A percentile compares a stretch with the other conserved stretches of the same genome.
phyloP scores from a whole-genome alignment of 2,797 vertebrate genomes.

The Premnoplex brunnescens region DNA sequence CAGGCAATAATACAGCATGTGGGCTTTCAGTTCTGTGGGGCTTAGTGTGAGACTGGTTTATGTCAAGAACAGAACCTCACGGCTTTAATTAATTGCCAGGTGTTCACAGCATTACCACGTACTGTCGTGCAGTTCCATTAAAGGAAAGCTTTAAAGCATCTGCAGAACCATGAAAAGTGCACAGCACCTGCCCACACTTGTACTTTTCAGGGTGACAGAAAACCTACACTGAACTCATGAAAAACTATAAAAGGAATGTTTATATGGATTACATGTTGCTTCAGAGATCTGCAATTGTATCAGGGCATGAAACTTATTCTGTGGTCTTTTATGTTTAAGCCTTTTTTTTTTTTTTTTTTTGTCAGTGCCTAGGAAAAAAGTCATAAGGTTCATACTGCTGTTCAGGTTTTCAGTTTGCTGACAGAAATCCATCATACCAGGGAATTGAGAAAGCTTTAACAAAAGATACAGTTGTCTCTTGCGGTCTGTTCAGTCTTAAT shows the following conservation, averaged over 20 bases:
- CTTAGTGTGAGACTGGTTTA: conserved; percentile 1
- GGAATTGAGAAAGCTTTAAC: background rate
- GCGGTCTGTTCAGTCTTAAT: background rate
- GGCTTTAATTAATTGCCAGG: conserved; percentile 51
- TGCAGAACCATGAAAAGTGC: conserved; percentile 9
- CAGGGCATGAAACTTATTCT: background rate
- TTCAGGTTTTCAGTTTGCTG: background rate
- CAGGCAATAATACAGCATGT: background rate
- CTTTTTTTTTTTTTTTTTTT: background rate
- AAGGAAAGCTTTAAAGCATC: conserved; percentile 38
- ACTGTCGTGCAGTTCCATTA: conserved; percentile 18
- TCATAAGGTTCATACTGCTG: background rate
- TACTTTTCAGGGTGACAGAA: conserved; percentile 35
- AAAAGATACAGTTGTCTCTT: background rate
- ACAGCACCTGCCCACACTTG: conserved; percentile 46
- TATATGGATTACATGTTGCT: background rate
- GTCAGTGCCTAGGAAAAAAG: background rate
- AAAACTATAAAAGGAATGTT: conserved; percentile 24
- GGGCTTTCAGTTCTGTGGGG: conserved; percentile 23
- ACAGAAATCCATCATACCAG: background rate
- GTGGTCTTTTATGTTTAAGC: background rate
- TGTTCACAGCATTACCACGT: conserved; percentile 6
- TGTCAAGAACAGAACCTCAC: conserved; percentile 5
- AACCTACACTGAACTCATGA: conserved; percentile 4
- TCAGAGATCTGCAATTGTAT: background rate